A percentile compares a stretch with the other conserved stretches of the same genome.
These are phyloP conservation scores for Excalfactoria chinensis DNA, from an alignment of 2,113 vertebrate genomes.

Conservation along the genomic window DNA sequence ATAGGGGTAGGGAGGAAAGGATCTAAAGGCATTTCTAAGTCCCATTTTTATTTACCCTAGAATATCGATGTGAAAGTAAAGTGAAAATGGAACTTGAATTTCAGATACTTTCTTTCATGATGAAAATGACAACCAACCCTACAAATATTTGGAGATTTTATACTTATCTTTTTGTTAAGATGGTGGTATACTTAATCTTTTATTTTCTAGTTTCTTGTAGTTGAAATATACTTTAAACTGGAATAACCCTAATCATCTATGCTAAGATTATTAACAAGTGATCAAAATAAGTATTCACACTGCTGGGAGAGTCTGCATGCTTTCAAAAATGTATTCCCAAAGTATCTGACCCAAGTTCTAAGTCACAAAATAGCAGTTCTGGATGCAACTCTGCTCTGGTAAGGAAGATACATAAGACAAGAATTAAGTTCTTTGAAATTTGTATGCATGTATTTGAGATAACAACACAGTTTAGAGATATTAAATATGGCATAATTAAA, in stretches of 20 bases:
- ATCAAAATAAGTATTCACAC: background rate
- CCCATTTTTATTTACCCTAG: background rate
- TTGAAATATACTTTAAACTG: background rate
- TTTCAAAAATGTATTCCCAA: background rate
- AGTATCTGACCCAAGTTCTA: background rate
- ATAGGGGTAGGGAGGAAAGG: background rate
- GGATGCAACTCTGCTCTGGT: background rate
- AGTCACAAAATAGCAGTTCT: background rate
- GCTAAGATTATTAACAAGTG: background rate
- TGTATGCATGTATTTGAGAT: background rate
- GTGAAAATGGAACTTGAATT: background rate
- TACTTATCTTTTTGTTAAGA: background rate
- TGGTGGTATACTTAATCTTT: background rate
- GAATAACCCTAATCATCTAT: background rate
- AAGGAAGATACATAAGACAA: background rate
- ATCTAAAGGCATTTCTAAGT: background rate
- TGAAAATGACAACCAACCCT: background rate
- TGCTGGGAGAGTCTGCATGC: background rate
- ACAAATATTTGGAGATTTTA: background rate
- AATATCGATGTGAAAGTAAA: background rate
- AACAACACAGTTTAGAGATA: background rate
- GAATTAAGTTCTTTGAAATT: background rate
- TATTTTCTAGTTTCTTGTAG: background rate
- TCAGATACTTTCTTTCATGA: background rate
- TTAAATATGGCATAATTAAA: background rate